Evolutionary conservation across 2,797 vertebrate genomes (phyloP).

Genomic region (Botia kubotai): DNA sequence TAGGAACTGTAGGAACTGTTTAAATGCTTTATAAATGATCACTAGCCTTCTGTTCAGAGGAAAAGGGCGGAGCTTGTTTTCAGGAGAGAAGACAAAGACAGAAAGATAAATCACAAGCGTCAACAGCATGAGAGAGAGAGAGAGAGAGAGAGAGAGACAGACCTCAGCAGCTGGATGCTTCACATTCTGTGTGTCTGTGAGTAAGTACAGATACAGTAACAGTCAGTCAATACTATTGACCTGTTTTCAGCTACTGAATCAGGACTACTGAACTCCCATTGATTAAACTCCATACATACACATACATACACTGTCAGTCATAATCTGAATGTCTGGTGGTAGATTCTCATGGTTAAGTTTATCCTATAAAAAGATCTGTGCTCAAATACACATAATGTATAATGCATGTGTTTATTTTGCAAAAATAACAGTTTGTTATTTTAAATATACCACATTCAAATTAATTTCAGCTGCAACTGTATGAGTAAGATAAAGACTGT

Average conservation of each 20-base stretch:
- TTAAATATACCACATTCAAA: no score
- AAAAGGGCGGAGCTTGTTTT: constrained; percentile 11
- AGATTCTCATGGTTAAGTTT: neutral
- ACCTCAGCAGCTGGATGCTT: neutral
- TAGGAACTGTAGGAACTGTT: neutral
- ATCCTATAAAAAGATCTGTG: neutral
- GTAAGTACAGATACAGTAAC: constrained; percentile 39
- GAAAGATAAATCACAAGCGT: constrained; percentile 17
- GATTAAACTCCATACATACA: no score
- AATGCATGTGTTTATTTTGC: neutral
- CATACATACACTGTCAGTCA: constrained; percentile 20
- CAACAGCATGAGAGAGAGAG: neutral
- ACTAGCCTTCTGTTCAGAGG: constrained; percentile 16
- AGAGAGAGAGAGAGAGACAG: neutral
- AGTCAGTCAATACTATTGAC: constrained; percentile 60
- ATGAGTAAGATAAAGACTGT: no score
- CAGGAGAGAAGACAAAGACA: neutral
- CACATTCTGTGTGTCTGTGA: constrained; percentile 7
- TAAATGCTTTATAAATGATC: neutral
- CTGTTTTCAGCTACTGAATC: constrained; percentile 57
- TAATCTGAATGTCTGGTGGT: constrained; percentile 2
- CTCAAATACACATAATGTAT: no score
- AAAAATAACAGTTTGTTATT: neutral
- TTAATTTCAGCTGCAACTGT: no score
- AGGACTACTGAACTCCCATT: neutral